Conservation (phyloP, 2,113 vertebrate species). For the Hippocampus abdominalis region DNA sequence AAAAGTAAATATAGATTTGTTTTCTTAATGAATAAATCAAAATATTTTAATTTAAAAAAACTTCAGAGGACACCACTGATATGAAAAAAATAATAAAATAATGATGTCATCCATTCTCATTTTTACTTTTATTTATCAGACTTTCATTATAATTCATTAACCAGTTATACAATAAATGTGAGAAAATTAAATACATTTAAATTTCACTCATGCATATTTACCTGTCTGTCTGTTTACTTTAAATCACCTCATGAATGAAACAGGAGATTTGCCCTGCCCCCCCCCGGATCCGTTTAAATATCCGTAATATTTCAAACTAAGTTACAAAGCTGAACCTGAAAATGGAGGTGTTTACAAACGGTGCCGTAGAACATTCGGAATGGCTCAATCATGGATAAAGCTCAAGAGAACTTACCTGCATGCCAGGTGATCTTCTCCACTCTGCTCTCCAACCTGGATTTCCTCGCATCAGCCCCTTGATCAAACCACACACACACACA, state of each 20-base stretch:
- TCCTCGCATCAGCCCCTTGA: conserved; percentile 21
- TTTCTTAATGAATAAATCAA: no score
- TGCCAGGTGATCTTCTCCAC: conserved; percentile 27
- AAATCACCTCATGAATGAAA: no score
- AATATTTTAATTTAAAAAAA: neutral
- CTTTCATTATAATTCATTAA: no score
- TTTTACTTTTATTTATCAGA: no score
- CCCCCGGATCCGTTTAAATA: neutral
- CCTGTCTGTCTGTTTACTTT: neutral
- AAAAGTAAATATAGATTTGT: no score
- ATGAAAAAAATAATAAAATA: neutral
- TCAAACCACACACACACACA: conserved; percentile 3
- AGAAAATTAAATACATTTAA: neutral
- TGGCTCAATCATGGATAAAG: neutral
- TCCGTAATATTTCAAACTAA: neutral
- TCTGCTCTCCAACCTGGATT: conserved; percentile 28
- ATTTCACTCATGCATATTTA: neutral
- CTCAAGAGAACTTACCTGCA: conserved; percentile 45
- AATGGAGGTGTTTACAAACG: neutral
- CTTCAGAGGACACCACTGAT: neutral
- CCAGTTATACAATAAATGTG: no score
- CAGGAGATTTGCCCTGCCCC: neutral
- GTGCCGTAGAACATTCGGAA: neutral
- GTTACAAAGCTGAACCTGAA: neutral
- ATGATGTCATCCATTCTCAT: neutral